Evolutionary conservation across 2,797 vertebrate species (phyloP).

Genomic region (Holocentrus rufus): DNA sequence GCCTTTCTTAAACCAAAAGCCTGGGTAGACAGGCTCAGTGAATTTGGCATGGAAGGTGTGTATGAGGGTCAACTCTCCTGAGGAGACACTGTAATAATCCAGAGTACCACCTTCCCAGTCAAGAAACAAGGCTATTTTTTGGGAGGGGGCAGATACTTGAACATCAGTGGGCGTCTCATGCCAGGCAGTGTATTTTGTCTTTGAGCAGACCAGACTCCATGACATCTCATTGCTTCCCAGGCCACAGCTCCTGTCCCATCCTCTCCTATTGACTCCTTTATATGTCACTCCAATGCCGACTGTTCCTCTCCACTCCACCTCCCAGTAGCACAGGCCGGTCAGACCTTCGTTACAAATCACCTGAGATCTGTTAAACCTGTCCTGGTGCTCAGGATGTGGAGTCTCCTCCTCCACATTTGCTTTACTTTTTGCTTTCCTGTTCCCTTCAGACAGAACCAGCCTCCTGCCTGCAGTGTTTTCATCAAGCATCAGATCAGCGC

Average conservation of each 20-base stretch:
- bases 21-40: constrained; percentile 46
- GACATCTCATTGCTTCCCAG: constrained; percentile 51
- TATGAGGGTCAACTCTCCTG: constrained; percentile 31
- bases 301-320: constrained; percentile 30
- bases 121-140: constrained; percentile 52
- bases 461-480: constrained; percentile 24
- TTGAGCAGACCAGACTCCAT: constrained; percentile 40
- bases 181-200: neutral
- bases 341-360: constrained; percentile 46
- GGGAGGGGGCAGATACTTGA: rapidly evolving
- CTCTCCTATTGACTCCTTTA: neutral
- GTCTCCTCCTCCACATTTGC: rapidly evolving
- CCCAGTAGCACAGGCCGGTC: constrained; percentile 55
- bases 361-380: constrained; percentile 44
- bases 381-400: rapidly evolving
- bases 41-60: constrained; percentile 48
- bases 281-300: constrained; percentile 52
- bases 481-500: constrained; percentile 39
- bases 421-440: constrained; percentile 17
- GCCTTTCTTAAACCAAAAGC: constrained; percentile 53
- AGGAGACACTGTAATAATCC: constrained; percentile 47
- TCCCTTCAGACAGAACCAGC: constrained; percentile 31
- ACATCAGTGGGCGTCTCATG: rapidly evolving
- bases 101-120: constrained; percentile 52
- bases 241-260: constrained; percentile 3